A percentile compares a stretch with the other conserved stretches of the same genome.
Evolutionary conservation across 1,140 invertebrate species (phyloP).

Genomic region (Chionoecetes opilio): DNA sequence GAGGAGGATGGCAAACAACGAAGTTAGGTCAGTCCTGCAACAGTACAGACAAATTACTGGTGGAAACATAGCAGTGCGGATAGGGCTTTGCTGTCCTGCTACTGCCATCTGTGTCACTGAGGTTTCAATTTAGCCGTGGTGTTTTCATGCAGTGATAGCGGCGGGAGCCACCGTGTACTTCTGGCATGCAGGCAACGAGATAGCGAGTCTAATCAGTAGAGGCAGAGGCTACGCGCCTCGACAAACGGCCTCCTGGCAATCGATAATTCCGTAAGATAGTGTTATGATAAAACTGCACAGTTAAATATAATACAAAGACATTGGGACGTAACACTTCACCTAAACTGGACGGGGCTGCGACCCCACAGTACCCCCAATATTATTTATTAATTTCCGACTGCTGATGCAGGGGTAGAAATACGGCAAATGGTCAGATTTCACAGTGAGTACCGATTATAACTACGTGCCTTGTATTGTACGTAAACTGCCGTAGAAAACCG

Average conservation of each 20-base stretch:
- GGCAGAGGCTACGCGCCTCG: neutral
- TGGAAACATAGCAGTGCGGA: neutral
- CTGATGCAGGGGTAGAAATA: no score
- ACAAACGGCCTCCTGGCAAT: neutral
- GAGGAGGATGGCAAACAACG: slow-evolving; percentile 38
- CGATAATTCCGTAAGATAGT: slow-evolving; percentile 41
- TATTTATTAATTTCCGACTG: neutral
- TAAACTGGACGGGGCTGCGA: no score
- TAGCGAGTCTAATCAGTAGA: neutral
- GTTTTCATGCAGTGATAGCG: slow-evolving; percentile 37
- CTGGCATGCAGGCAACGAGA: slow-evolving; percentile 38
- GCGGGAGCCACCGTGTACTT: neutral
- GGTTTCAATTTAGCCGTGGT: no score
- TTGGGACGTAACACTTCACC: no score
- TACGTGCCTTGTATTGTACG: no score
- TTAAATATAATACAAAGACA: no score
- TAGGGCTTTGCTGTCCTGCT: no score
- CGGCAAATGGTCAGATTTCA: no score
- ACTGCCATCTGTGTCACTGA: neutral
- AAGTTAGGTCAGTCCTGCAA: slow-evolving; percentile 48
- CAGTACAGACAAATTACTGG: neutral
- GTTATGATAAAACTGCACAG: no score
- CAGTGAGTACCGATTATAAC: no score
- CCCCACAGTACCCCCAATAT: no score
- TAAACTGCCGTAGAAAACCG: no score